These are phyloP conservation scores for Natator depressus DNA, from an alignment of 2,113 vertebrate genomes.

Conservation along the genomic window DNA sequence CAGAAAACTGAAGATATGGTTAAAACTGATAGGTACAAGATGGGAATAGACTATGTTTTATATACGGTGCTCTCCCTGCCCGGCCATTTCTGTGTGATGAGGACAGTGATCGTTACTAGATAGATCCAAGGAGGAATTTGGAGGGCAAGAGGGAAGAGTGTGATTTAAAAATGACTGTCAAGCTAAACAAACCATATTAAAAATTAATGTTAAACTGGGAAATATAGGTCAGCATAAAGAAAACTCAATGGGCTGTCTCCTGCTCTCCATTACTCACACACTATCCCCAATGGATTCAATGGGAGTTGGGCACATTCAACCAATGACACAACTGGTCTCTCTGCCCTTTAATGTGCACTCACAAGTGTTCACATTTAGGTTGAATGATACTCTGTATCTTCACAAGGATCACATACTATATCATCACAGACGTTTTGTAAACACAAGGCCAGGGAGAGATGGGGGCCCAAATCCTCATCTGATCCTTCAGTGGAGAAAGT, in stretches of 20 bases:
- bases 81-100: background rate
- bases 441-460: background rate
- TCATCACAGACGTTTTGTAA: background rate
- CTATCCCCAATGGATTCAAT: background rate
- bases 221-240: background rate
- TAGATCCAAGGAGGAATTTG: background rate
- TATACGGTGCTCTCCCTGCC: rapidly evolving
- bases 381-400: background rate
- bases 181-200: background rate
- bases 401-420: background rate
- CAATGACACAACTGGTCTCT: background rate
- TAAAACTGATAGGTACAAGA: rapidly evolving
- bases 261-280: background rate
- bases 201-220: background rate
- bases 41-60: rapidly evolving
- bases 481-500: background rate
- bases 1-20: background rate
- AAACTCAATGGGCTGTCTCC: rapidly evolving
- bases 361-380: background rate
- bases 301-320: background rate
- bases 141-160: rapidly evolving
- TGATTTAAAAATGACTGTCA: background rate
- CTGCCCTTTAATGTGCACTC: background rate
- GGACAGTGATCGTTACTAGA: background rate
- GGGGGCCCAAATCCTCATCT: background rate